Evolutionary conservation across 2,888 invertebrate species (phyloP).

Genomic region (Mesoligia furuncula): DNA sequence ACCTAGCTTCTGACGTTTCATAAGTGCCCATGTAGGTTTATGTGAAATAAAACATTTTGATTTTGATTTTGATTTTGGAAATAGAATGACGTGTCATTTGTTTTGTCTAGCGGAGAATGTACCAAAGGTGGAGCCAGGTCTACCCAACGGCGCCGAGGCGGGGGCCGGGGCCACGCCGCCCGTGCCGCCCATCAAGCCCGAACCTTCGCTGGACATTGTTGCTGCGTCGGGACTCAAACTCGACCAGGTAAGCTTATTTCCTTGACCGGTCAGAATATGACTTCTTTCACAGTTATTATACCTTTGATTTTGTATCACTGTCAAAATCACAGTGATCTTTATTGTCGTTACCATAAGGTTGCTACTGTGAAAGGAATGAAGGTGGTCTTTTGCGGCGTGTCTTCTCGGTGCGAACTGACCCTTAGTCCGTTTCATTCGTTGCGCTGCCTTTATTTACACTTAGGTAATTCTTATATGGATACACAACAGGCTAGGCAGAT

Average conservation of each 20-base stretch:
- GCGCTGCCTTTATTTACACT: not conserved
- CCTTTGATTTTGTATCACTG: not conserved
- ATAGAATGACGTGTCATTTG: not conserved
- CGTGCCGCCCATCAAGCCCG: conserved; percentile 67
- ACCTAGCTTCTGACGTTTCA: no score
- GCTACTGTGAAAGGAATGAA: not conserved
- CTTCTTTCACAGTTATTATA: not conserved
- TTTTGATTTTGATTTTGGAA: no score
- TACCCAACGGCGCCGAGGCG: conserved; percentile 88
- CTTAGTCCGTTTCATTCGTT: not conserved
- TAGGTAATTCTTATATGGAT: not conserved
- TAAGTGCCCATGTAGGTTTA: no score
- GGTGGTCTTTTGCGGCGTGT: not conserved
- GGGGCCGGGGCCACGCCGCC: conserved; percentile 77
- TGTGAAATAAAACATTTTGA: no score
- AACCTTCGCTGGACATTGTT: conserved; percentile 80
- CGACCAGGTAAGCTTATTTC: conserved; percentile 92
- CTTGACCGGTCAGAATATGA: not conserved
- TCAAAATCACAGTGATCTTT: not conserved
- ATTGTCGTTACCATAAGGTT: not conserved
- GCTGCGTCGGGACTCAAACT: conserved; percentile 95
- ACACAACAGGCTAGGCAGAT: no score
- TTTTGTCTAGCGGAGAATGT: conserved; percentile 82
- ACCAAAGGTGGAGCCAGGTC: conserved; percentile 87
- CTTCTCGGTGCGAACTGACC: not conserved